Conservation (phyloP, 2,888 invertebrate species). For the Tubulanus polymorphus region DNA sequence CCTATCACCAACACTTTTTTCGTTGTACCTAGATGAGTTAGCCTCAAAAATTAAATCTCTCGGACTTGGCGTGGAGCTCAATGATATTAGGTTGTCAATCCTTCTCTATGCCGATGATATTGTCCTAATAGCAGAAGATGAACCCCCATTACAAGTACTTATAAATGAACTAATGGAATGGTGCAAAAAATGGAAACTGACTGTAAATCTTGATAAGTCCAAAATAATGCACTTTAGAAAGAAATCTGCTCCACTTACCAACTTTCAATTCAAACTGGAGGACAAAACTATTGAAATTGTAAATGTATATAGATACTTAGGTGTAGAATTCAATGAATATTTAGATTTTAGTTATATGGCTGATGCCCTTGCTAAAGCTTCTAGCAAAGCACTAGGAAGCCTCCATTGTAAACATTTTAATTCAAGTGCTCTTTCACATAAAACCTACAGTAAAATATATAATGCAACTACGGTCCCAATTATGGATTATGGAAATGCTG, state of each 20-base stretch:
- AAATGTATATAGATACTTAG: not conserved
- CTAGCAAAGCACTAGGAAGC: not conserved
- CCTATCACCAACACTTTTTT: slow-evolving; percentile 11
- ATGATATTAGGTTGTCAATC: too few relatives aligned
- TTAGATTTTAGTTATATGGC: too few relatives aligned
- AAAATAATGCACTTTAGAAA: slow-evolving; percentile 12
- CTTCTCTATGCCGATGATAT: slow-evolving; percentile 18
- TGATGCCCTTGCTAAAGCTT: too few relatives aligned
- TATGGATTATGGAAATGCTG: slow-evolving; percentile 8
- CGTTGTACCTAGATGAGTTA: slow-evolving; percentile 14
- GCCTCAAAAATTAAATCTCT: too few relatives aligned
- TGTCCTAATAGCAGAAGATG: slow-evolving; percentile 7
- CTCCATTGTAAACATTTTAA: not conserved
- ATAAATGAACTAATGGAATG: slow-evolving; percentile 7
- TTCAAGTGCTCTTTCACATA: not conserved
- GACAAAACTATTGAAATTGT: not conserved
- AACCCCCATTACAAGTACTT: slow-evolving; percentile 7
- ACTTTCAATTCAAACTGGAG: not conserved
- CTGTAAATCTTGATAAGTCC: slow-evolving; percentile 9
- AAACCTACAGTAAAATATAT: slow-evolving; percentile 11
- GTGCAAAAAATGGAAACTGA: slow-evolving; percentile 12
- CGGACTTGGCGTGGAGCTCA: too few relatives aligned
- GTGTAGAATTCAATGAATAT: not conserved
- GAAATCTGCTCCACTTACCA: not conserved
- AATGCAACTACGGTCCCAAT: slow-evolving; percentile 13